Evolutionary conservation across 2,113 vertebrate species (phyloP), one percentile per base, ranked within the genome.

Genomic region (Microcebus griseorufus): DNA sequence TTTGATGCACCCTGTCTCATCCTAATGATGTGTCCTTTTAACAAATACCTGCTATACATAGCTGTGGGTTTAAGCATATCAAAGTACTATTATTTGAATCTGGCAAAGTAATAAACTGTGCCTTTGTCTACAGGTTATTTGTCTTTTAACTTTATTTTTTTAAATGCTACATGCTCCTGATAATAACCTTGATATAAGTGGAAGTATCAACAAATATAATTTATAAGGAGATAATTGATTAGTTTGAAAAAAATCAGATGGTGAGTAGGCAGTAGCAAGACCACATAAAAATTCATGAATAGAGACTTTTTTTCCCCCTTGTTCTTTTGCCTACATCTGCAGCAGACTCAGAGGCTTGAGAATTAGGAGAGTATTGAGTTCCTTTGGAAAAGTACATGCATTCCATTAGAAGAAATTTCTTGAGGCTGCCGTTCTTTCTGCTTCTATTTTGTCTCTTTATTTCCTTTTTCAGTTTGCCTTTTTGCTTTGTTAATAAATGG

Each of bases 191-290:
- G 42, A 69, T 2, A 45, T 62, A 81, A 96, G 22, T 92, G 4
- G 13, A 90, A 84, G 12, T 51, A 14, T 67, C 42, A 72, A 91
- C 32, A 81, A 85, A 84, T 60, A 89, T 84, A 80, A 94, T 65
- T 95, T 85, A 34, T 3, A 84, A 70, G 17, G 48, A 96, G 4
- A 16, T 88, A 91, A 78, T 55, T 67, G 34, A 78, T 95, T 72
- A 88, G 6, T 90, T 94, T 94, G 67, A 62, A 85, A 85, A 85
- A 91, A 96, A 91, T 78, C 60, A 88, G 5, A 67, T 78, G 27
- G n/a, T 78, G 42, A 86, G 17, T 92, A 79, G 12, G 8, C 34
- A 93, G 17, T 53, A 93, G 45, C 34, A 60, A 94, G 60, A 83
- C 25, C 39, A 93, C 39, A 64, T 22, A 37, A 29, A 92, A 93